Base-by-base conservation (phyloP, 2,888 invertebrate species). In the Drosophila mulleri region DNA sequence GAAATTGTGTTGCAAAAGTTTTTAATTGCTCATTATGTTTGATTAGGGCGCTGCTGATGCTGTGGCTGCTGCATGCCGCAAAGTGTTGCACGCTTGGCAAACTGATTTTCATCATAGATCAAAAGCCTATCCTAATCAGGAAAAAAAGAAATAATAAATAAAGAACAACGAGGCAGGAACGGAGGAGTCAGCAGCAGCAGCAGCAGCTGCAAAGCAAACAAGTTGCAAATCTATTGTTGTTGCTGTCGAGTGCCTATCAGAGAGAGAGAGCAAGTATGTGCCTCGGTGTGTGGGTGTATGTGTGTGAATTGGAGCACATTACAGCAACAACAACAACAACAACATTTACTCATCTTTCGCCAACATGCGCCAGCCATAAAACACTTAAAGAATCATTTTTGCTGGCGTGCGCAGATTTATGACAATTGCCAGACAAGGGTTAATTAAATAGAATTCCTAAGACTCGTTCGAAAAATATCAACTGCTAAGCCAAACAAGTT, bases 381-480 rank as follows among this genome's bases (percentile, higher is more conserved):
- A 84, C 89, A 86, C 83, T 89, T 89, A 89, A 80, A 78, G 72
- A 73, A 78, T 81, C 75, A 88, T 88, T 89, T 85, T 41, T 70
- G 71, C 70, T 68, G 75, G 60, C 79, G 60, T 66, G 44, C 62
- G 62, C 67, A 67, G 74, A 78, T 78, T 72, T 72, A 72, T 70
- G 67, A 63, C 68, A 69, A 71, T 76, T 64, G 58, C 71, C 59
- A 69, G 81, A 54, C 67, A 67, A 81, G 82, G 80, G 83, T 86
- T 84, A 84, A 84, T 86, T 86, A 83, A 85, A 80, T 83, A 75
- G 41, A 82, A 74, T 81, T 80, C 50, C 77, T 60, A 80, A 73
- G 67, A 41, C 41, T 53, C 20, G n/a, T 23, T 66, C 72, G 39
- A 50, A 16, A 62, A 63, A 56, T 29, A 54, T 14, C 47, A 50